Evolutionary conservation across 2,797 vertebrate species (phyloP), one percentile per base, ranked within the genome.

Genomic region (Diceros bicornis): DNA sequence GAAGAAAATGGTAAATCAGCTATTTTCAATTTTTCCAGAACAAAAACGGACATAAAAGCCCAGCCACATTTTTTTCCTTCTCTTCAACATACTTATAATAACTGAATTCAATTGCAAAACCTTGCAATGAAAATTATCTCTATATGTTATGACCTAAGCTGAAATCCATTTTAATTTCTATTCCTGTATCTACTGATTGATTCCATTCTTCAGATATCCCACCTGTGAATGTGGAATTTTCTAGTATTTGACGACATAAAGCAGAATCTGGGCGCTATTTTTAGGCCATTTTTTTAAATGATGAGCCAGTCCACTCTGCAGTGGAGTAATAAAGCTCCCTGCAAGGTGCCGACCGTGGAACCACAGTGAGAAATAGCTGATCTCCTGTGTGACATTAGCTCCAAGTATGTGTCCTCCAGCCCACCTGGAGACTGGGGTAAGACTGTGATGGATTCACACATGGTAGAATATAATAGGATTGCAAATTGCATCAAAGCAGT

Each of bases 341-440:
- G 93, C 90, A 89, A 96, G 91, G 96, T 95, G 94, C 95, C 97
- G 95, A 21, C 57, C 7, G 71, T 96, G 97, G 97, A 98, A 92
- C 97, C 97, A 93, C 94, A 82, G 98, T 95, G 93, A 98, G 97
- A 98, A 98, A 98, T 84, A 97, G 97, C 97, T 96, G 96, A 97
- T 98, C 96, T 98, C 97, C 62, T 92, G 94, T 96, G 97, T 97
- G 96, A 97, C 97, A 96, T 98, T 96, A 98, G 59, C 61, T 98
- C 95, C 98, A 98, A 98, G 23, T 13, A 0, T 89, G 37, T 93
- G 96, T 98, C 97, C 98, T 98, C 97, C 89, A 97, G 95, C 14
- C 96, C 98, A 97, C 98, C 98, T 98, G 98, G 97, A 98, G 94
- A 96, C 74, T 87, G 92, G 74, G 72, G 59, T 68, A 97, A 96